Conservation (phyloP, 2,797 vertebrate genomes). For the Anolis apletophallus region DNA sequence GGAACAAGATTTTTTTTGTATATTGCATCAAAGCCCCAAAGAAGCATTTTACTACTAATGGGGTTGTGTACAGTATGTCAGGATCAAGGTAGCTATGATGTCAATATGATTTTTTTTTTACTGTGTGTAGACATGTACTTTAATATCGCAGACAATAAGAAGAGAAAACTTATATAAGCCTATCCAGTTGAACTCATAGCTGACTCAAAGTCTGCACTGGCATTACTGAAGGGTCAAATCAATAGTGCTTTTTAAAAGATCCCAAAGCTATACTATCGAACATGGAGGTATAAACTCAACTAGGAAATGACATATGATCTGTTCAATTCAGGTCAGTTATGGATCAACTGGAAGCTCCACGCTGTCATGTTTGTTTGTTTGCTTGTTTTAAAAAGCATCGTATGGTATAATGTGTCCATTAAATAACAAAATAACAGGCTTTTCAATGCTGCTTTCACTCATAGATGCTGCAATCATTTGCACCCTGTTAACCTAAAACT, state of each 20-base stretch:
- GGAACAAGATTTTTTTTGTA: no score
- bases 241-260: slow-evolving; percentile 12
- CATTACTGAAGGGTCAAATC: background rate
- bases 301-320: background rate
- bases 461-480: background rate
- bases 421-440: background rate
- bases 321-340: background rate
- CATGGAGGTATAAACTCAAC: background rate
- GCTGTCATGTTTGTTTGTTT: background rate
- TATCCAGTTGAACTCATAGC: background rate
- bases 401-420: background rate
- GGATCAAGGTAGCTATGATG: no score
- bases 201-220: slow-evolving; percentile 4
- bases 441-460: background rate
- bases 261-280: background rate
- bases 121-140: no score
- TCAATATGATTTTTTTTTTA: no score
- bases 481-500: slow-evolving; percentile 9
- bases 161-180: background rate
- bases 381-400: background rate
- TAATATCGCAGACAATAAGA: background rate
- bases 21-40: no score
- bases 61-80: no score
- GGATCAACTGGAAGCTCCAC: background rate
- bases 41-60: no score